A percentile compares a stretch with the other conserved stretches of the same genome.
These are phyloP conservation scores for Drosophila borborema DNA, from an alignment of 2,888 invertebrate genomes.

Conservation along the genomic window DNA sequence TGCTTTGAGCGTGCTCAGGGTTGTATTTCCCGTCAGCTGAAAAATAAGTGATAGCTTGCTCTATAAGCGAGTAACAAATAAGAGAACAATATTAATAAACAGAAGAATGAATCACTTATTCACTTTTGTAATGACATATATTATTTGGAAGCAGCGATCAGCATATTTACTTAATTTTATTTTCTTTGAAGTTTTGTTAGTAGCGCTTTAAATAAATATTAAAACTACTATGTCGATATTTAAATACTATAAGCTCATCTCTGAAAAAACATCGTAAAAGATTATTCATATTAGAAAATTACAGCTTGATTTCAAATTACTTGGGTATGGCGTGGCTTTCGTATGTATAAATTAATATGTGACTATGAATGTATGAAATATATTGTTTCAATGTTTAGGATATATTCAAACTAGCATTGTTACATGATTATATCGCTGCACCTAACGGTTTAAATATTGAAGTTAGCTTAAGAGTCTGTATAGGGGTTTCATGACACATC, in stretches of 20 bases:
- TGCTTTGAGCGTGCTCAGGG: slow-evolving; percentile 69
- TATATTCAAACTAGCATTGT: neutral
- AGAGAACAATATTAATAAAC: neutral
- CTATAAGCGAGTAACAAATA: slow-evolving; percentile 17
- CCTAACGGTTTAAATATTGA: slow-evolving; percentile 11
- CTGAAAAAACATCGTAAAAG: slow-evolving; percentile 8
- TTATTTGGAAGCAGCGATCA: neutral
- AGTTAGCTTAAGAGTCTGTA: neutral
- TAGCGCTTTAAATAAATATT: neutral
- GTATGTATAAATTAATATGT: neutral
- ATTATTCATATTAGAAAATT: slow-evolving; percentile 4
- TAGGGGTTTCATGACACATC: neutral
- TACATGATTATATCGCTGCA: neutral
- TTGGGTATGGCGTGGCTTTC: neutral
- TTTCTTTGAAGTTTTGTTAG: neutral
- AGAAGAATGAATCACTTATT: neutral
- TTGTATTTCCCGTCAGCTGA: slow-evolving; percentile 59
- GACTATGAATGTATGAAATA: neutral
- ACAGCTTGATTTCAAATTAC: neutral
- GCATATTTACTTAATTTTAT: neutral
- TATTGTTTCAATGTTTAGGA: neutral
- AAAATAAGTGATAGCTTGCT: slow-evolving; percentile 29
- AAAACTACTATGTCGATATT: slow-evolving; percentile 11
- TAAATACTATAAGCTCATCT: slow-evolving; percentile 21
- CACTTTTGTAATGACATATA: neutral